Evolutionary conservation across 2,113 vertebrate genomes (phyloP).

Genomic region (Oenanthe melanoleuca): DNA sequence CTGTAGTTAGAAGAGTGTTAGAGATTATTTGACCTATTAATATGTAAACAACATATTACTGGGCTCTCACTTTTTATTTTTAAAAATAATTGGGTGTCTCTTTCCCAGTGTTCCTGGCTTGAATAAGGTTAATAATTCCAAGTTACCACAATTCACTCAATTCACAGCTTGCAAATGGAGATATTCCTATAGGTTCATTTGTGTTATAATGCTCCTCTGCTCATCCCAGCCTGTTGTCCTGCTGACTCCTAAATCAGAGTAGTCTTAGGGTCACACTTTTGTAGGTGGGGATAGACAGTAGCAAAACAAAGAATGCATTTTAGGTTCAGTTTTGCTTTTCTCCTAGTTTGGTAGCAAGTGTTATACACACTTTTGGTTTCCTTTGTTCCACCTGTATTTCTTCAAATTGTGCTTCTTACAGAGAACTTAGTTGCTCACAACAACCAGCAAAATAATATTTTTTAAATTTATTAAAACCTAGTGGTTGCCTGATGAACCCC

Average conservation of each 20-base stretch:
- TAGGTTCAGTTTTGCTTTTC: neutral
- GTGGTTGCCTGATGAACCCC: neutral
- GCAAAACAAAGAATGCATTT: neutral
- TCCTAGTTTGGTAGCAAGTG: neutral
- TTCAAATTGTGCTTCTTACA: neutral
- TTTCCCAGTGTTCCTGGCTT: neutral
- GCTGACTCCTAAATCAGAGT: neutral
- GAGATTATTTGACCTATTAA: neutral
- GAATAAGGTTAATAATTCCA: neutral
- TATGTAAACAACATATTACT: neutral
- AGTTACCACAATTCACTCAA: neutral
- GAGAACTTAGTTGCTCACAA: neutral
- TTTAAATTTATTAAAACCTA: neutral
- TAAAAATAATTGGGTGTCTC: neutral
- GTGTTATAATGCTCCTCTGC: accelerated
- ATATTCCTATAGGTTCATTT: neutral
- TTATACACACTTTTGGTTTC: neutral
- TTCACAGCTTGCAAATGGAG: neutral
- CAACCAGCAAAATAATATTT: neutral
- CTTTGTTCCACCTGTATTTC: neutral
- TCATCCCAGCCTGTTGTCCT: neutral
- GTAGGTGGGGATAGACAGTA: neutral
- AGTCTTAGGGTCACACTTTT: neutral
- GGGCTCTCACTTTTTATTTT: neutral
- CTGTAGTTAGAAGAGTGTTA: neutral